Percentiles rank a stretch among this genome's conserved stretches.
phyloP scores from a whole-genome alignment of 1,140 invertebrate species.

The Cydia splendana region DNA sequence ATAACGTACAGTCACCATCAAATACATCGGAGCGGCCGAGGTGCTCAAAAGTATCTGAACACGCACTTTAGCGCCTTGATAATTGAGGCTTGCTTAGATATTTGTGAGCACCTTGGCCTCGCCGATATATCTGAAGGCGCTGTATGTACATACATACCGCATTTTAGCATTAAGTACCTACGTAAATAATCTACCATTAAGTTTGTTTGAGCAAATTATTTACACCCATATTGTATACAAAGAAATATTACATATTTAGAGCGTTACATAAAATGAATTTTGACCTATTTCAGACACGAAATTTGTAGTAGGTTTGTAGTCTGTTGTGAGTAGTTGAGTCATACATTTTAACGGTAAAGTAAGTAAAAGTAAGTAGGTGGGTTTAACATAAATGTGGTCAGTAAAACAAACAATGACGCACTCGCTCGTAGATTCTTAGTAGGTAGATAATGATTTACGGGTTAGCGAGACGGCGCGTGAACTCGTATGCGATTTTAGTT shows the following conservation, averaged over 20 bases:
- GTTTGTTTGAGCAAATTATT: background rate
- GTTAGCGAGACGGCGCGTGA: too few species aligned
- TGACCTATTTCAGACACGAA: background rate
- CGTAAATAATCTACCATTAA: background rate
- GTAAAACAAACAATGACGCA: conserved; percentile 10
- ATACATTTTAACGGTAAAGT: conserved; percentile 17
- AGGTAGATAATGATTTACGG: background rate
- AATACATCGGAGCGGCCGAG: too few species aligned
- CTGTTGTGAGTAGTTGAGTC: conserved; percentile 10
- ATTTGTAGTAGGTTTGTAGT: background rate
- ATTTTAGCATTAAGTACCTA: background rate
- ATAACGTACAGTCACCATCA: too few species aligned
- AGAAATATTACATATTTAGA: background rate
- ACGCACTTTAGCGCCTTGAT: too few species aligned
- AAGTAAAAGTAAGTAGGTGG: conserved; percentile 2
- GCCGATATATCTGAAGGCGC: too few species aligned
- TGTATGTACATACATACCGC: too few species aligned
- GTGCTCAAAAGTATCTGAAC: too few species aligned
- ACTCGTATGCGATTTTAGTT: too few species aligned
- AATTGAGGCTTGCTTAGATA: too few species aligned
- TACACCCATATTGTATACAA: background rate
- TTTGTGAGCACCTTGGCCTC: too few species aligned
- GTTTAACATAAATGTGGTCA: background rate
- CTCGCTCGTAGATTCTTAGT: background rate
- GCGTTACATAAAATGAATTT: background rate